Evolutionary conservation across 2,797 vertebrate genomes (phyloP).

Genomic region (Falco columbarius): DNA sequence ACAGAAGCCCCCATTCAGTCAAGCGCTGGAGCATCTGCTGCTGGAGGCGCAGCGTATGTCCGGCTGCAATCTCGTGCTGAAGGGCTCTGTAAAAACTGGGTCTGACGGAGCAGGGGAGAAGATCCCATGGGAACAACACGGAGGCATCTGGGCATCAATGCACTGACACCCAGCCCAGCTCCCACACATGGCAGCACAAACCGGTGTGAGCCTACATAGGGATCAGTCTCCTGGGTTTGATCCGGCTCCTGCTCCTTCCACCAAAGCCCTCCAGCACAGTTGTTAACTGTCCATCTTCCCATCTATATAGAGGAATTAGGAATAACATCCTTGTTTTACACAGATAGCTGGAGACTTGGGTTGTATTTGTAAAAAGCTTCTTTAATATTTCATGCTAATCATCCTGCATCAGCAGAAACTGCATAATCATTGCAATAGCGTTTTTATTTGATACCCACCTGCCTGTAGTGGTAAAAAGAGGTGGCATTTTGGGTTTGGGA

Average conservation of each 20-base stretch:
- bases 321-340: background rate
- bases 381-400: background rate
- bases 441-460: background rate
- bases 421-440: fast-evolving
- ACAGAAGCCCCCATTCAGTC: background rate
- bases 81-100: background rate
- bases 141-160: background rate
- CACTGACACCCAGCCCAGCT: background rate
- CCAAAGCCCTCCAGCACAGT: background rate
- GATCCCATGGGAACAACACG: background rate
- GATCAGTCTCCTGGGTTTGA: background rate
- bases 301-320: background rate
- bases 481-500: background rate
- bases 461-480: background rate
- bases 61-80: background rate
- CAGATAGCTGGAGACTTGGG: background rate
- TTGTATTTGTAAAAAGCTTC: background rate
- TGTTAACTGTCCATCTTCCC: background rate
- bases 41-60: background rate
- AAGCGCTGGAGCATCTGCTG: background rate
- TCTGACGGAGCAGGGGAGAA: background rate
- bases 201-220: background rate
- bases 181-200: background rate
- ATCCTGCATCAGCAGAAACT: background rate
- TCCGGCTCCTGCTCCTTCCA: background rate